Conservation (phyloP, 2,888 invertebrate species). For the Troides aeacus region DNA sequence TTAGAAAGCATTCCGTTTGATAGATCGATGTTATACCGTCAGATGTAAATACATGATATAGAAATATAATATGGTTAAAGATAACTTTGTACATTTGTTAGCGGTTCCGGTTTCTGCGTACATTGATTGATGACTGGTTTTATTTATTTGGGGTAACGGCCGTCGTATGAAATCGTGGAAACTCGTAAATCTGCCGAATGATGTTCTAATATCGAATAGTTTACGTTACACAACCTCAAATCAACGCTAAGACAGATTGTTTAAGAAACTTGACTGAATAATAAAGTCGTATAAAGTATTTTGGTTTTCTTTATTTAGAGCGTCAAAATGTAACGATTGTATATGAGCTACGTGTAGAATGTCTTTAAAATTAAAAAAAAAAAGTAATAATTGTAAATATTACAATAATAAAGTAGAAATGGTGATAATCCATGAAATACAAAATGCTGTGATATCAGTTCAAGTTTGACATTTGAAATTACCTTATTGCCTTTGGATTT, state of each 20-base stretch:
- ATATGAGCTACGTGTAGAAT: conserved; percentile 29
- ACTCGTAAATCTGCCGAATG: conserved; percentile 30
- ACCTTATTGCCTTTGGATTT: conserved; percentile 31
- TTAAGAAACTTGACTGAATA: conserved; percentile 65
- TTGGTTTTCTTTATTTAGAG: conserved; percentile 18
- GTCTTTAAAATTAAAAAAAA: conserved; percentile 25
- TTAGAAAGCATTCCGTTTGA: conserved; percentile 1
- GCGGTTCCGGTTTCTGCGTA: conserved; percentile 62
- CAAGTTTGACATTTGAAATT: conserved; percentile 38
- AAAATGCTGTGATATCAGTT: conserved; percentile 79
- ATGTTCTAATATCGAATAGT: conserved; percentile 50
- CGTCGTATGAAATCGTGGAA: conserved; percentile 32
- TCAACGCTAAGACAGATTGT: conserved; percentile 48
- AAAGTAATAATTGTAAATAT: conserved; percentile 42
- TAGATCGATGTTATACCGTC: conserved; percentile 9
- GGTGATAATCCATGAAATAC: conserved; percentile 60
- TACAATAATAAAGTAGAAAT: conserved; percentile 43
- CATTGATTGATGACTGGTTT: conserved; percentile 71
- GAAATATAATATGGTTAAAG: conserved; percentile 68
- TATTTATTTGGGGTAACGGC: conserved; percentile 43
- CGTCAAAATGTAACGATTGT: conserved; percentile 13
- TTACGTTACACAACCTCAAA: conserved; percentile 45
- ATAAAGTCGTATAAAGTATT: conserved; percentile 24
- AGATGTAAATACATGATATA: conserved; percentile 23
- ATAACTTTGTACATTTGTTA: conserved; percentile 75